Evolutionary conservation across 1,140 invertebrate genomes (phyloP), one percentile per base, ranked within the genome.

Genomic region (Drosophila seguyi): DNA sequence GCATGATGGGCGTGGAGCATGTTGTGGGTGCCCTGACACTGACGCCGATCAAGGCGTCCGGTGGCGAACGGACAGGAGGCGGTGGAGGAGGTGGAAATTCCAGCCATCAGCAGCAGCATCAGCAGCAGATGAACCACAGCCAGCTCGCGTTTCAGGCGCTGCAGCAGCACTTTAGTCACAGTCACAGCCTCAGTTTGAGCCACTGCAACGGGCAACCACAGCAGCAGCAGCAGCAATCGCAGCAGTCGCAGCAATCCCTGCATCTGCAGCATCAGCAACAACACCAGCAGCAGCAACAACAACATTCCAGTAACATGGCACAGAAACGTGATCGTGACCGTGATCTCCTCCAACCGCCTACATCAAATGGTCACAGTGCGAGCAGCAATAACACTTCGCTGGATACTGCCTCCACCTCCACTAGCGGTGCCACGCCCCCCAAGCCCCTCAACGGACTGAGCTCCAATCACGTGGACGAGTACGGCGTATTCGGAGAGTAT

Each of bases 241-340:
- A 77, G n/a, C 75, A 75, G 6, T 55, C 68, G 57, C 82, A 11
- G 18, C 41, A 42, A n/a, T 53, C 68, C 48, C 82, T 72, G 68
- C 72, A 74, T 47, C 63, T 61, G 77, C 81, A 81, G 38, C 78
- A 72, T 31, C 29, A 31, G 29, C 29, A 29, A 29, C 29, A 29
- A 25, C 25, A 25, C 25, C 25, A 25, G 27, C 27, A 27, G 14
- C 74, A 50, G 13, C 71, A 47, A 3, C 79, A 82, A 74, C 80
- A 84, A 88, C 84, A 87, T 87, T 87, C 83, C 83, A 88, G 72
- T 73, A 88, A 81, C 84, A 88, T 87, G 83, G 85, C 84, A 84
- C 84, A 81, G 83, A 88, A 88, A 88, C 83, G 83, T 87, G 83
- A 87, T 88, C 83, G 76, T 87, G 83, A 88, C 82, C 83, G 84